phyloP scores from a whole-genome alignment of 2,888 invertebrate genomes.

The Stramonita haemastoma region DNA sequence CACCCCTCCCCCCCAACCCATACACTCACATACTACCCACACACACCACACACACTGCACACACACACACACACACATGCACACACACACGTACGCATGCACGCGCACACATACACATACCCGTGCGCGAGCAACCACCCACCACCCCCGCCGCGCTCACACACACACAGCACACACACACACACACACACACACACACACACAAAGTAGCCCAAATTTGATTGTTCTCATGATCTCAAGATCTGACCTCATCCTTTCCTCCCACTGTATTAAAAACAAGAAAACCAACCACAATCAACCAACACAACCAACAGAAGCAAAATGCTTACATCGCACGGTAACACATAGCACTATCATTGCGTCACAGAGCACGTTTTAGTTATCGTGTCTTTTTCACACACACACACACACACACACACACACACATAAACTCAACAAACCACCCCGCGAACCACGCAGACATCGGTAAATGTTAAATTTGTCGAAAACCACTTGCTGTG shows the following conservation, averaged over 20 bases:
- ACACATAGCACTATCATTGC: background rate
- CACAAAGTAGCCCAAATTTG: too few relatives aligned
- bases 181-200: background rate
- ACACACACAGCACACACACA: background rate
- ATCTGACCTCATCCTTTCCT: background rate
- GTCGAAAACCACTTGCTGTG: too few relatives aligned
- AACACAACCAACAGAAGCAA: background rate
- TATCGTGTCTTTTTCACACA: too few relatives aligned
- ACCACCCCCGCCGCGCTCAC: background rate
- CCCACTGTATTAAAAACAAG: background rate
- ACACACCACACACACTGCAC: too few relatives aligned
- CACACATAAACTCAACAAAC: too few relatives aligned
- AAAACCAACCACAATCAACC: background rate
- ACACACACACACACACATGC: background rate
- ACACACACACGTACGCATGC: background rate
- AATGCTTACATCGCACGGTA: background rate
- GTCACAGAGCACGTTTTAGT: background rate
- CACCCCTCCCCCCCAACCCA: background rate
- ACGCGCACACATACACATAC: background rate
- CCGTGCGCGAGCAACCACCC: background rate
- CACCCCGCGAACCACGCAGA: too few relatives aligned
- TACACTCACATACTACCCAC: background rate
- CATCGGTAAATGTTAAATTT: too few relatives aligned
- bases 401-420: too few relatives aligned
- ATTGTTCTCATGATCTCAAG: background rate